Conservation (phyloP, 1,140 invertebrate genomes). For the Drosophila melanica region DNA sequence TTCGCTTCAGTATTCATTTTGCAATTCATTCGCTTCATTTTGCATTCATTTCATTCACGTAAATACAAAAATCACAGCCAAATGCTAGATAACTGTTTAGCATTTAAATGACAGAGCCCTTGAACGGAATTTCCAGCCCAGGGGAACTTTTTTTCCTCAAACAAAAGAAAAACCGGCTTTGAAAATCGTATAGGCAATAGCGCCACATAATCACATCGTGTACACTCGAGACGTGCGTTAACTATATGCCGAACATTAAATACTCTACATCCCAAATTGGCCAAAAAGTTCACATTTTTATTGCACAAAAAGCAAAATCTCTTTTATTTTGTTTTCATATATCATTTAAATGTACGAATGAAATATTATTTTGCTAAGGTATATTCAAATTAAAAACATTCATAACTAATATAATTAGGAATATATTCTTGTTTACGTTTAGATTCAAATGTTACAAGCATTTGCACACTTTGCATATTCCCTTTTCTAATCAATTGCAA, state of each 20-base stretch:
- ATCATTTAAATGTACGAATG: too few species aligned
- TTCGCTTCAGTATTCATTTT: neutral
- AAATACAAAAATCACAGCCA: conserved; percentile 12
- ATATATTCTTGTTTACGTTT: too few species aligned
- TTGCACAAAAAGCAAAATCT: too few species aligned
- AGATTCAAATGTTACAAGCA: neutral
- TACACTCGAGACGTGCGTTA: neutral
- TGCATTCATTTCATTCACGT: neutral
- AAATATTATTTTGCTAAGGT: too few species aligned
- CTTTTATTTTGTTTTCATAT: too few species aligned
- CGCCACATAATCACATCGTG: conserved; percentile 8
- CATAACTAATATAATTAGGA: too few species aligned
- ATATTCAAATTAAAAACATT: too few species aligned
- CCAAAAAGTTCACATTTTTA: too few species aligned
- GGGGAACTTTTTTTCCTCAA: conserved; percentile 11
- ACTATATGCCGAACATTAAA: neutral
- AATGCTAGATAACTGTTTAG: conserved; percentile 23
- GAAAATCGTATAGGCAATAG: conserved; percentile 27
- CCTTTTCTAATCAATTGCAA: neutral
- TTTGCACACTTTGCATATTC: neutral
- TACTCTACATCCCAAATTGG: neutral
- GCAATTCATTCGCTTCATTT: neutral
- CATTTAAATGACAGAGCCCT: conserved; percentile 23
- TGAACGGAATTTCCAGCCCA: conserved; percentile 19
- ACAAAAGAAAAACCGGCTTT: conserved; percentile 23